Evolutionary conservation across 1,140 invertebrate genomes (phyloP), one percentile per base, ranked within the genome.

Genomic region (Drosophila athabasca): DNA sequence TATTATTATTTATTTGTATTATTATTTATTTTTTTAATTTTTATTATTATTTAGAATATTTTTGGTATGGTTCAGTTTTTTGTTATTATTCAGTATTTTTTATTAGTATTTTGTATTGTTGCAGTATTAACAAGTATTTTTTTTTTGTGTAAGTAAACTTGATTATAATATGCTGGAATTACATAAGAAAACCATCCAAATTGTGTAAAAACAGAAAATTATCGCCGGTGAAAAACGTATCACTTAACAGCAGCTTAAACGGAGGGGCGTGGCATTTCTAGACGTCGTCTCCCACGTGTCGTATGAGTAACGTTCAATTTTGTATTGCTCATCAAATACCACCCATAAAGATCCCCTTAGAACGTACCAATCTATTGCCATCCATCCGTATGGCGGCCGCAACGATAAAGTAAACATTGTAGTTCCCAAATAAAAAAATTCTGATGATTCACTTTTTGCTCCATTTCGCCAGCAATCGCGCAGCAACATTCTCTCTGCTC

Each of bases 371-470:
- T 26, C 46, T 65, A 45, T 22, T 19, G 35, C 48, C 46, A 43
- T 5, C 24, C 24, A 26, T 26, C 24, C 24, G 29, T 46, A 67
- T 67, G 49, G 17, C 15, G 35, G 13, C 41, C 5, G 35, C 13
- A 24, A 46, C 70, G 15, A 41, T 44, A 75, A 53, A 59, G 49
- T 66, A 75, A 66, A 75, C 52, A 66, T 57, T 65, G 8, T 22
- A 51, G 31, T 48, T n/a, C 2, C 3, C 17, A 69, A n/a, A 69
- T 71, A 26, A 26, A 26, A 26, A 5, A 26, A 46, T 71, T 49
- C 11, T 41, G 6, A 66, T 75, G 71, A 75, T 75, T 75, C 71
- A 75, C 35, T 49, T 54, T 50, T 53, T 61, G 49, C 53, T 45
- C 35, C 70, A 52, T 75, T 52, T 74, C 29, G 29, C 46, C 31